Evolutionary conservation across 1,140 invertebrate species (phyloP), one percentile per base, ranked within the genome.

Genomic region (Dendroctonus ponderosae): DNA sequence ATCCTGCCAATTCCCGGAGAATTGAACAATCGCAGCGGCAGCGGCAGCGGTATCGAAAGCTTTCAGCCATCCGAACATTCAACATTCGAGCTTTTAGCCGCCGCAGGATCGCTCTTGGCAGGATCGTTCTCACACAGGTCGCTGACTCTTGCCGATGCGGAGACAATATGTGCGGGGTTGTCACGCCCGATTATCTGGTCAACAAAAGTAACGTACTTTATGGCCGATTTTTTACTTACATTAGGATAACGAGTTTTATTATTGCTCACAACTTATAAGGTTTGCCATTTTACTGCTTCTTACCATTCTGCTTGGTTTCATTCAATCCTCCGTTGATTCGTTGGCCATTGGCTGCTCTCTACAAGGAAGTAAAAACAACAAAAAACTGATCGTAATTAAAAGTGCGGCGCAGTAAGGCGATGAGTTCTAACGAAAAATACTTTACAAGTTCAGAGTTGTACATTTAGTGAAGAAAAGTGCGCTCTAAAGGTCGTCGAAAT

Each of bases 71-170:
- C 12, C 15, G 39, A 26, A 14, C 46, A 41, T 11, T 7, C 43
- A 41, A 39, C 44, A 44, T 14, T 44, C 46, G 58, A 11, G 46
- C 54, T 57, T 57, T 57, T 44, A 57, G 57, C 57, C 42, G 59
- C 51, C 9, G 61, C 61, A 63, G 61, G 61, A 63, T 46, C 14
- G 52, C 52, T 63, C 61, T 63, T 46, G 61, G 42, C 43, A 62
- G 61, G 43, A 63, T 63, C 61, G 61, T 63, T 63, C 61, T 63
- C 61, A 63, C 61, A 63, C 61, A 56, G 61, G 61, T 63, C 61
- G 51, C 50, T 54, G 61, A 63, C 61, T 63, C 26, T 44, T 63
- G 61, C 50, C 54, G 61, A 63, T 63, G 42, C 50, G 61, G 42
- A 48, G 61, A 63, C 48, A 63, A 53, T 54, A 63, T 63, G 43